Evolutionary conservation across 2,113 vertebrate genomes (phyloP).

Genomic region (Cottus gobio): DNA sequence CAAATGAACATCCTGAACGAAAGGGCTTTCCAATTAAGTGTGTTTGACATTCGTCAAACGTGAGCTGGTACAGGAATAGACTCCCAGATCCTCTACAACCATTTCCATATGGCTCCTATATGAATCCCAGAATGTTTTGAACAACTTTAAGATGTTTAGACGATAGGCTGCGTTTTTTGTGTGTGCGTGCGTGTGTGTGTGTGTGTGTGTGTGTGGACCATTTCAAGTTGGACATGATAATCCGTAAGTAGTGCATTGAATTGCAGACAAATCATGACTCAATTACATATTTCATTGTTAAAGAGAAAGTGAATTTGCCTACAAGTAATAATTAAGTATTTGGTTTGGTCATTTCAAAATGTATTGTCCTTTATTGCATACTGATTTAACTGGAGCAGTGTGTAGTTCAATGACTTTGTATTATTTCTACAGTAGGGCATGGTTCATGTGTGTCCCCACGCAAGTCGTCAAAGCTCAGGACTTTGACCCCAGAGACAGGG

Average conservation of each 20-base stretch:
- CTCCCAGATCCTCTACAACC: conserved; percentile 37
- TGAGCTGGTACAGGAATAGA: conserved; percentile 17
- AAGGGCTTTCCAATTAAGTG: conserved; percentile 52
- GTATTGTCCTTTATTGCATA: neutral
- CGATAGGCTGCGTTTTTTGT: neutral
- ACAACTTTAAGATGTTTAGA: neutral
- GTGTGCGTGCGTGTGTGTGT: neutral
- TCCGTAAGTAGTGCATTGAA: neutral
- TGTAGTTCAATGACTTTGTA: no score
- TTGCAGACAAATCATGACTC: neutral
- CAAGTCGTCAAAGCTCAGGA: neutral
- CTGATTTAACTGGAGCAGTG: no score
- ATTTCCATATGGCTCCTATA: conserved; percentile 38
- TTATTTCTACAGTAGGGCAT: neutral
- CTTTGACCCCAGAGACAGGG: neutral
- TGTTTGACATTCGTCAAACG: conserved; percentile 60
- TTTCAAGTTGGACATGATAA: neutral
- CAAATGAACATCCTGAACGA: conserved; percentile 44
- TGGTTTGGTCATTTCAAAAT: no score
- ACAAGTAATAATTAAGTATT: no score
- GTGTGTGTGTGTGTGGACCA: neutral
- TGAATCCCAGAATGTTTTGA: conserved; percentile 22
- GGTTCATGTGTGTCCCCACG: neutral
- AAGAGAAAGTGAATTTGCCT: neutral
- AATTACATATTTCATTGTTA: neutral